A percentile compares a stretch with the other conserved stretches of the same genome.
Conservation (phyloP, 2,888 invertebrate species). For the Diadromus collaris region DNA sequence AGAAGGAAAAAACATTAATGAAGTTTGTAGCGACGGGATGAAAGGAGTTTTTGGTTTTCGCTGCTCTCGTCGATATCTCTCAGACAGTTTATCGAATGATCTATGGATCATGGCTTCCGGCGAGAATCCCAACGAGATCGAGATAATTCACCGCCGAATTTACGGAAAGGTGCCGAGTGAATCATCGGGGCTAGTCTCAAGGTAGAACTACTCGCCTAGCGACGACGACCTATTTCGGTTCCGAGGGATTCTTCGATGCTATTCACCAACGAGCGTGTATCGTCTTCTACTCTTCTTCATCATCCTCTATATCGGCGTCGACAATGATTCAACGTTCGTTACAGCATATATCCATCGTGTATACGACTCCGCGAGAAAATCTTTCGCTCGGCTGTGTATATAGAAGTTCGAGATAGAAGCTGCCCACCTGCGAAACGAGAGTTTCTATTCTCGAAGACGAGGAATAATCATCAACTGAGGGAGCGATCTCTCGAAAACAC, state of each 20-base stretch:
- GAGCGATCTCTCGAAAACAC: conserved; percentile 26
- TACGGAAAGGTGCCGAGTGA: conserved; percentile 57
- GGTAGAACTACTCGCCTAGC: conserved; percentile 59
- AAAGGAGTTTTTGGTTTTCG: not conserved
- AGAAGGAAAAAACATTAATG: not conserved
- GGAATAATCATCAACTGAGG: conserved; percentile 42
- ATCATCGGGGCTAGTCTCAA: conserved; percentile 56
- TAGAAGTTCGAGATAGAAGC: conserved; percentile 15
- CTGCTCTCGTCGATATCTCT: not conserved
- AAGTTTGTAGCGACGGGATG: not conserved
- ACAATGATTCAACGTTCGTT: conserved; percentile 57
- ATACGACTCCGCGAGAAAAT: conserved; percentile 3
- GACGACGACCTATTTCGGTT: conserved; percentile 62
- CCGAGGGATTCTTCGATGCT: conserved; percentile 53
- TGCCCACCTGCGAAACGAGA: conserved; percentile 52
- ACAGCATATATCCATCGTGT: conserved; percentile 37
- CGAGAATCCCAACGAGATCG: conserved; percentile 31
- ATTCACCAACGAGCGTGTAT: conserved; percentile 46
- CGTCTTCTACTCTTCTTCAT: conserved; percentile 6
- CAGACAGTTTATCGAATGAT: conserved; percentile 5
- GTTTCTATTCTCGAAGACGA: conserved; percentile 55
- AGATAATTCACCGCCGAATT: conserved; percentile 45
- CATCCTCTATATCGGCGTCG: conserved; percentile 46
- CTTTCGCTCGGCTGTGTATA: conserved; percentile 14
- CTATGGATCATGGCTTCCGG: conserved; percentile 33